Conservation (phyloP, 2,797 vertebrate species). For the Buceros bicornis region DNA sequence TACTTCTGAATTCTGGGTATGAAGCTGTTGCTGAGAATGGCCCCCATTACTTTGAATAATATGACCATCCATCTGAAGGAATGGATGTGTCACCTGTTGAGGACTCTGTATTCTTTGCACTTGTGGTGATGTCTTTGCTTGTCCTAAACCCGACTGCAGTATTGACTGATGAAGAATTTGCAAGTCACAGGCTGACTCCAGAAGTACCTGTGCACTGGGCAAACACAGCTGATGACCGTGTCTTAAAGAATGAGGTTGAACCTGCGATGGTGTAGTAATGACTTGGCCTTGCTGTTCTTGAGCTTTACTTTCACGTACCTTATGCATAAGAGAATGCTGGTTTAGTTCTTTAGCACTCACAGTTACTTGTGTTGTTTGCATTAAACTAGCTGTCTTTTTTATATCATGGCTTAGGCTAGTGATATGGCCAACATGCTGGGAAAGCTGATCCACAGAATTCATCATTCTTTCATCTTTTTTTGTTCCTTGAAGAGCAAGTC, state of each 20-base stretch:
- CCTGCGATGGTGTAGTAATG: slow-evolving; percentile 72
- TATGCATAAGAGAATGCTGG: slow-evolving; percentile 86
- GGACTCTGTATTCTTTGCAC: slow-evolving; percentile 87
- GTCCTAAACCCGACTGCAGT: slow-evolving; percentile 84
- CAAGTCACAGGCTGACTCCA: slow-evolving; percentile 88
- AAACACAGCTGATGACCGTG: slow-evolving; percentile 89
- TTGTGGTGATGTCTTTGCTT: slow-evolving; percentile 86
- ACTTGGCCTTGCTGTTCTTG: slow-evolving; percentile 86
- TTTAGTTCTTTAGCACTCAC: slow-evolving; percentile 88
- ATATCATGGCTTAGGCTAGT: slow-evolving; percentile 81
- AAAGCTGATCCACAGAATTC: slow-evolving; percentile 84
- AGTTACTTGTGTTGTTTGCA: slow-evolving; percentile 83
- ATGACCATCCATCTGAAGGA: slow-evolving; percentile 91
- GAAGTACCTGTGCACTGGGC: slow-evolving; percentile 89
- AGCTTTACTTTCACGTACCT: slow-evolving; percentile 85
- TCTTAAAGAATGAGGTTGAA: slow-evolving; percentile 82
- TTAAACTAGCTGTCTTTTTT: slow-evolving; percentile 86
- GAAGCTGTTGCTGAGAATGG: slow-evolving; percentile 86
- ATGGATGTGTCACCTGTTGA: slow-evolving; percentile 85
- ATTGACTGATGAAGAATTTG: slow-evolving; percentile 94
- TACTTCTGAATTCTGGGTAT: slow-evolving; percentile 85
- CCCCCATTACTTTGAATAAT: slow-evolving; percentile 84
- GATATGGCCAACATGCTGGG: slow-evolving; percentile 84
- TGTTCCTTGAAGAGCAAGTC: slow-evolving; percentile 82
- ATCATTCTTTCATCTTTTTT: slow-evolving; percentile 88